Percentiles rank a stretch among this genome's conserved stretches.
Conservation (phyloP, 2,797 vertebrate genomes). For the Sciurus carolinensis region DNA sequence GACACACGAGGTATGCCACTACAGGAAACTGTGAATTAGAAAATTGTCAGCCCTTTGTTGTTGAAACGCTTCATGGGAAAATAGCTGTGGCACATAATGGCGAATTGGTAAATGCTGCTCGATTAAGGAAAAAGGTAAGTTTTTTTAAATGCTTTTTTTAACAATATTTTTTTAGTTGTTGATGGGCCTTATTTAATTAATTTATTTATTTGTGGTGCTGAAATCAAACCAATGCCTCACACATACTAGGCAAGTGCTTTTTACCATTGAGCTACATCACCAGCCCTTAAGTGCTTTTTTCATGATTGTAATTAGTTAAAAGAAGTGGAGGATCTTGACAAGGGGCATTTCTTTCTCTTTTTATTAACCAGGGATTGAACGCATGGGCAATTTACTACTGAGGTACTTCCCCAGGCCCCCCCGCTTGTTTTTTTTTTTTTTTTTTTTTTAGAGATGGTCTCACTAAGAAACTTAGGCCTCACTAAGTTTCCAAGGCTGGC, state of each 20-base stretch:
- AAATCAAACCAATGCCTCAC: too few relatives aligned
- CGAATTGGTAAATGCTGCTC: conserved; percentile 95
- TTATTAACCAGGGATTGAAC: neutral
- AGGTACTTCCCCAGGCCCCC: neutral
- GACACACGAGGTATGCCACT: conserved; percentile 98
- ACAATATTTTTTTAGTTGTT: too few relatives aligned
- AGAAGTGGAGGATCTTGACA: neutral
- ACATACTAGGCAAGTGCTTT: too few relatives aligned
- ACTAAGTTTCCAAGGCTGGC: too few relatives aligned
- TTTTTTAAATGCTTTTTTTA: neutral
- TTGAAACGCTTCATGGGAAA: conserved; percentile 98
- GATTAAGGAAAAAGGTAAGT: conserved; percentile 94
- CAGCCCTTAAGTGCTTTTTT: neutral
- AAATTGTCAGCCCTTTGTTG: conserved; percentile 99
- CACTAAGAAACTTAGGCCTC: neutral
- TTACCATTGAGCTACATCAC: too few relatives aligned
- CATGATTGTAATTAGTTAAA: neutral
- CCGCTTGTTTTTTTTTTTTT: too few relatives aligned
- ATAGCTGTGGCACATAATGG: conserved; percentile 99
- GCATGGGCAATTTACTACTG: neutral
- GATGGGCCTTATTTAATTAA: too few relatives aligned
- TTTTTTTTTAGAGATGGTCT: neutral
- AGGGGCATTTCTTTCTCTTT: neutral
- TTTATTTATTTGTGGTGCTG: too few relatives aligned
- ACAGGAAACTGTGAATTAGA: conserved; percentile 97